Evolutionary conservation across 2,797 vertebrate genomes (phyloP).

Genomic region (Delichon dasypus): DNA sequence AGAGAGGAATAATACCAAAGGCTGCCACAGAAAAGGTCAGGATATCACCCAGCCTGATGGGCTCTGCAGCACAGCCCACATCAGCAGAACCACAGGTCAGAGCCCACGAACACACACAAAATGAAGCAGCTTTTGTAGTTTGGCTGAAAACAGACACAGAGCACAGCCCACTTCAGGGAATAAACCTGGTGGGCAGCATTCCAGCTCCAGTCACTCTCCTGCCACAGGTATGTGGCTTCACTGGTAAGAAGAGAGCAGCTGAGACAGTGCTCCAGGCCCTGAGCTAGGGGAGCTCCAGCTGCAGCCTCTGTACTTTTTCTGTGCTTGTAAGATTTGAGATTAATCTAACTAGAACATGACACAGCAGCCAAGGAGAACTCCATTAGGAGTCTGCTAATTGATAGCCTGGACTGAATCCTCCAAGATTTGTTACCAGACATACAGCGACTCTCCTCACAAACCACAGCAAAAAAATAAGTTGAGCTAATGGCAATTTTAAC

Average conservation of each 20-base stretch:
- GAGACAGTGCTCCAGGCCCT: accelerated
- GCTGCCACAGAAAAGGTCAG: not conserved
- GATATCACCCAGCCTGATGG: accelerated
- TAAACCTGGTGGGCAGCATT: not conserved
- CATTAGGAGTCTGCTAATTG: not conserved
- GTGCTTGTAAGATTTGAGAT: not conserved
- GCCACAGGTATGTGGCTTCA: not conserved
- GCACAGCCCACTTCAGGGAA: not conserved
- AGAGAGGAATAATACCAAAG: not conserved
- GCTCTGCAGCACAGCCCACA: not conserved
- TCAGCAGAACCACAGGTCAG: not conserved
- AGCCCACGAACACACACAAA: not conserved
- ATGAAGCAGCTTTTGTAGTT: not conserved
- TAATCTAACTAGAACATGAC: not conserved
- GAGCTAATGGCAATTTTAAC: not conserved
- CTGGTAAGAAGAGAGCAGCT: not conserved
- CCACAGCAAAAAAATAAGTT: not conserved
- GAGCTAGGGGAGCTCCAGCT: not conserved
- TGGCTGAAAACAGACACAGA: not conserved
- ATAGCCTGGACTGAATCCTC: not conserved
- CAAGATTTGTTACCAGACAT: not conserved
- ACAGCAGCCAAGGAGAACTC: not conserved
- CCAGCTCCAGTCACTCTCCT: not conserved
- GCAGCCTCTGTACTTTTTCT: too few species aligned
- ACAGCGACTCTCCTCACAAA: not conserved